Evolutionary conservation across 2,888 invertebrate genomes (phyloP).

Genomic region (Diadromus collaris): DNA sequence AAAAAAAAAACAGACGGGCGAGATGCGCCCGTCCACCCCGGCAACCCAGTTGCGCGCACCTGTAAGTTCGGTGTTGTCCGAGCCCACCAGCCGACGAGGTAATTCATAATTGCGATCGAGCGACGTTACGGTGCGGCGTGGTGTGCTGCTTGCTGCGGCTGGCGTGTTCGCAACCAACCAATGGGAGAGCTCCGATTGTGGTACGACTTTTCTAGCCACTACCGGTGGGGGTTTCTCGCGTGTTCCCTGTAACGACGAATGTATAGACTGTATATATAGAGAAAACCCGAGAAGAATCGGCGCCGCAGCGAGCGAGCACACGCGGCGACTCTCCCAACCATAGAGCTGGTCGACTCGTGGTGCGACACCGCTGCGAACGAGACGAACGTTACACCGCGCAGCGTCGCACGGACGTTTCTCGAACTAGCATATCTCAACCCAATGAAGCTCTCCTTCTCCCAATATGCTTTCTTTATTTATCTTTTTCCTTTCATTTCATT

Average conservation of each 20-base stretch:
- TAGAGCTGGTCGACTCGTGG: slow-evolving; percentile 8
- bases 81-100: slow-evolving; percentile 20
- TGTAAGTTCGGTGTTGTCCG: slow-evolving; percentile 47
- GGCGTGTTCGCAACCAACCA: slow-evolving; percentile 62
- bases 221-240: slow-evolving; percentile 53
- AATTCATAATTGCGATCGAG: slow-evolving; percentile 57
- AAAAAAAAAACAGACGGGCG: not conserved
- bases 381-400: not conserved
- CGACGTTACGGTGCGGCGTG: slow-evolving; percentile 42
- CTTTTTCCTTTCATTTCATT: not conserved
- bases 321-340: slow-evolving; percentile 8
- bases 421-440: slow-evolving; percentile 4
- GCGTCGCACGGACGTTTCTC: slow-evolving; percentile 6
- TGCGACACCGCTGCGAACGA: not conserved
- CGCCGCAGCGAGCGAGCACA: slow-evolving; percentile 12
- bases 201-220: slow-evolving; percentile 60
- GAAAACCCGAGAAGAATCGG: slow-evolving; percentile 13
- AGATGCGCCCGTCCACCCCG: slow-evolving; percentile 9
- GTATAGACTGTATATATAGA: slow-evolving; percentile 2
- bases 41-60: slow-evolving; percentile 51
- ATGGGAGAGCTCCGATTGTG: slow-evolving; percentile 56
- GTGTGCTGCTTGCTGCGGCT: slow-evolving; percentile 58
- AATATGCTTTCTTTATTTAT: not conserved
- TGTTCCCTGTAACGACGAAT: slow-evolving; percentile 41
- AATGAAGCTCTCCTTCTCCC: not conserved